Conservation (phyloP, 2,113 vertebrate species). For the Zosterops pallidus region DNA sequence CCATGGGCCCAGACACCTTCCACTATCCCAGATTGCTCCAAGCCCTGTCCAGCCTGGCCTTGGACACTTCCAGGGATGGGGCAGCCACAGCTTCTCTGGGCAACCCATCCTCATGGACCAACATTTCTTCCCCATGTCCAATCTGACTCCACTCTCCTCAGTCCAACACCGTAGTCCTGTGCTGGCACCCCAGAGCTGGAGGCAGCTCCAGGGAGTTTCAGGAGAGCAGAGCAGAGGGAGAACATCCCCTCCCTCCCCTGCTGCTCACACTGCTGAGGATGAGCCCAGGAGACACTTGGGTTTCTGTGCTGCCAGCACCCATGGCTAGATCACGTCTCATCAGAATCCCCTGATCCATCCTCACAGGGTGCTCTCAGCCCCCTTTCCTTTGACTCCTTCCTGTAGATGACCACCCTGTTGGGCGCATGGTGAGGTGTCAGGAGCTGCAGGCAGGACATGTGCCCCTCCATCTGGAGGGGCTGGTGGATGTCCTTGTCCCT, state of each 20-base stretch:
- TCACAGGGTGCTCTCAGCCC: neutral
- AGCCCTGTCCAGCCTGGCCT: neutral
- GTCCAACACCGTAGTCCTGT: neutral
- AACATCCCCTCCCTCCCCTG: neutral
- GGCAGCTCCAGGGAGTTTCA: neutral
- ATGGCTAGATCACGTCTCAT: rapidly evolving
- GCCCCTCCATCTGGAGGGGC: neutral
- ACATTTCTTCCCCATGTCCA: neutral
- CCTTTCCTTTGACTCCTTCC: neutral
- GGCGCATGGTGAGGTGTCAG: neutral
- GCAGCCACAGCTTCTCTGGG: neutral
- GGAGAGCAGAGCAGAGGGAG: neutral
- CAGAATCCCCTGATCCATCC: neutral
- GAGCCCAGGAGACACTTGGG: neutral
- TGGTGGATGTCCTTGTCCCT: neutral
- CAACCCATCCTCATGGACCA: rapidly evolving
- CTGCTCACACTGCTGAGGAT: neutral
- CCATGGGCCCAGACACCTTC: neutral
- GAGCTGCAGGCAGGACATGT: neutral
- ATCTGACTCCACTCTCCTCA: neutral
- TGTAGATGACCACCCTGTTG: neutral
- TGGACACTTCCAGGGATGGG: neutral
- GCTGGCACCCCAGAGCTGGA: neutral
- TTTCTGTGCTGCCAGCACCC: neutral
- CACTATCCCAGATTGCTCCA: neutral